Evolutionary conservation across 2,797 vertebrate species (phyloP), one percentile per base, ranked within the genome.

Genomic region (Anas bernieri): DNA sequence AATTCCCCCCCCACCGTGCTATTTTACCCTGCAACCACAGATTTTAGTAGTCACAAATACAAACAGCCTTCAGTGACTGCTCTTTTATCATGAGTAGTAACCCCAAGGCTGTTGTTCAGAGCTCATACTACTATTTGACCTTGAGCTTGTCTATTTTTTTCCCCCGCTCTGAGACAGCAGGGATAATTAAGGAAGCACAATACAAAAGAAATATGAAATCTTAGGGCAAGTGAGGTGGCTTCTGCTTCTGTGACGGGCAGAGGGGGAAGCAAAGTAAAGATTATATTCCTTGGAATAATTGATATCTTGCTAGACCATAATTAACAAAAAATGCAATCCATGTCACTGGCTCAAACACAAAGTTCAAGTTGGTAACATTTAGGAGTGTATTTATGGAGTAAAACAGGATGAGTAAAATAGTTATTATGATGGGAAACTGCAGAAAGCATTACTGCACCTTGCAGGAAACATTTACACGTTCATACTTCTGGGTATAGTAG

Each of bases 11-110:
- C 5, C 4, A 7, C 0, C 2, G 2, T 1, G 0, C 0, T 2
- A 0, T 1, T 7, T 50, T 67, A 6, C 12, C 18, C 12, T 5
- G 13, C 55, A 21, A 6, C 1, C 4, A 7, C 2, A 54, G 4
- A 16, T 0, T 33, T 54, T 6, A 15, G 7, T 0, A 17, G 5
- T 1, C 1, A 3, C 7, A 45, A 62, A 23, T 0, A 5, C 4
- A 33, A 91, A 18, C 1, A 0, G 0, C 0, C 0, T 1, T 1
- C 0, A 5, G 1, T 1, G 5, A 12, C 2, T 3, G 5, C 1
- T 13, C 3, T 4, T 37, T 21, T 15, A 23, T 11, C 2, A 5
- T 0, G 0, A 4, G 12, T 1, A 45, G 8, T 12, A 41, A 66
- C 22, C 20, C 14, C 30, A 12, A 20, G 2, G 12, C 48, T 55